A percentile compares a stretch with the other conserved stretches of the same genome.
Evolutionary conservation across 2,888 invertebrate genomes (phyloP).

Genomic region (Drosophila subsilvestris): DNA sequence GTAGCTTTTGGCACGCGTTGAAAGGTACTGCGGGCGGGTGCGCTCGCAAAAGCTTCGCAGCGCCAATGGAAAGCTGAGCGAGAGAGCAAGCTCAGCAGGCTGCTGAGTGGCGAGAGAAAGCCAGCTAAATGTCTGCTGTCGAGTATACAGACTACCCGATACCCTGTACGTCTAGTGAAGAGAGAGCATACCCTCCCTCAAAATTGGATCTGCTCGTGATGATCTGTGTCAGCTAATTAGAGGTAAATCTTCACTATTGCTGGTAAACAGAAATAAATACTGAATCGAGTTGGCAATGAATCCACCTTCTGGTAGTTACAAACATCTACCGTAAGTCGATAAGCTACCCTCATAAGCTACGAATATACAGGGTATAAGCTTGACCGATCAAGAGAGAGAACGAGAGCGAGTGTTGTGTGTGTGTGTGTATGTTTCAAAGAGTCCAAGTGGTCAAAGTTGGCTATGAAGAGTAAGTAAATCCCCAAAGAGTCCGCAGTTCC

Average conservation of each 20-base stretch:
- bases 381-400: background rate
- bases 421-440: background rate
- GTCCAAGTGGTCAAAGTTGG: no score
- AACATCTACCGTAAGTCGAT: background rate
- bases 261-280: background rate
- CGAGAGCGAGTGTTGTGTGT: no score
- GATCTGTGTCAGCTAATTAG: no score
- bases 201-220: background rate
- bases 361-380: background rate
- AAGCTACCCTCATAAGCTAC: background rate
- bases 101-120: background rate
- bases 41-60: background rate
- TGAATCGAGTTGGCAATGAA: background rate
- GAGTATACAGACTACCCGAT: background rate
- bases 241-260: background rate
- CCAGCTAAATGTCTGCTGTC: background rate
- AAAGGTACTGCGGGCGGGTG: background rate
- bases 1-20: conserved; percentile 23
- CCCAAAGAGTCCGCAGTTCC: no score
- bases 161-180: background rate
- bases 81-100: background rate
- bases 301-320: no score
- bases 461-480: background rate
- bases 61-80: background rate
- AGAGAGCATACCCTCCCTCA: background rate